These are phyloP conservation scores for Drosophila kepulauana DNA, from an alignment of 1,140 invertebrate species.

Conservation along the genomic window DNA sequence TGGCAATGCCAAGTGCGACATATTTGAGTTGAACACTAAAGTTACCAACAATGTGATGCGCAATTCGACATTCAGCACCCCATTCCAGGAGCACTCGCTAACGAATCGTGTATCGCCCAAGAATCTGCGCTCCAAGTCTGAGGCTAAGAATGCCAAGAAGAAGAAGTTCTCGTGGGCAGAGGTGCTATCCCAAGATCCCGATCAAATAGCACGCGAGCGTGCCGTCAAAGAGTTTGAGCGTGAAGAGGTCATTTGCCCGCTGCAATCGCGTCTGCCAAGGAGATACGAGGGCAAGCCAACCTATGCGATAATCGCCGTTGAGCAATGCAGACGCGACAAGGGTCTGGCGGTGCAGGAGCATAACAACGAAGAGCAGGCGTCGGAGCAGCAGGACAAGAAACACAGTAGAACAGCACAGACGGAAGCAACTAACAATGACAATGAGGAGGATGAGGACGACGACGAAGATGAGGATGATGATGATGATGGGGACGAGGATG, in stretches of 20 bases:
- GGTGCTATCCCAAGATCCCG: conserved; percentile 81
- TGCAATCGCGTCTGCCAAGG: conserved; percentile 63
- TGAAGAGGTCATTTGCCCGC: conserved; percentile 72
- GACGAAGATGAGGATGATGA: conserved; percentile 23
- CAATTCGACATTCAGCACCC: conserved; percentile 57
- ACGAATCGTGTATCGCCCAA: conserved; percentile 84
- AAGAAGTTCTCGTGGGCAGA: conserved; percentile 84
- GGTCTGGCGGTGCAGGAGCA: conserved; percentile 66
- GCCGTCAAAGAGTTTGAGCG: conserved; percentile 84
- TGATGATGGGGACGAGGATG: conserved; percentile 22
- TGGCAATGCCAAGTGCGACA: conserved; percentile 65
- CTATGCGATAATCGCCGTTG: conserved; percentile 79
- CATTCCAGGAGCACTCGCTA: conserved; percentile 77
- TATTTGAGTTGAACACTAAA: conserved; percentile 77
- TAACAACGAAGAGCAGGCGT: conserved; percentile 26
- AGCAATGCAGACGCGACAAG: conserved; percentile 68
- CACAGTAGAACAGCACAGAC: neutral
- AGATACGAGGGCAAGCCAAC: conserved; percentile 80
- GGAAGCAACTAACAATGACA: conserved; percentile 23
- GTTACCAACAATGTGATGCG: conserved; percentile 53
- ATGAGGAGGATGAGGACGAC: conserved; percentile 30
- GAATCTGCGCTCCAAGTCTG: conserved; percentile 83
- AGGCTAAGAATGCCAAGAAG: conserved; percentile 73
- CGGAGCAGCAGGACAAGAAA: conserved; percentile 11
- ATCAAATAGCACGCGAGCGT: conserved; percentile 83